These are phyloP conservation scores for Notodonta dromedarius DNA, from an alignment of 2,888 invertebrate genomes.

Conservation along the genomic window DNA sequence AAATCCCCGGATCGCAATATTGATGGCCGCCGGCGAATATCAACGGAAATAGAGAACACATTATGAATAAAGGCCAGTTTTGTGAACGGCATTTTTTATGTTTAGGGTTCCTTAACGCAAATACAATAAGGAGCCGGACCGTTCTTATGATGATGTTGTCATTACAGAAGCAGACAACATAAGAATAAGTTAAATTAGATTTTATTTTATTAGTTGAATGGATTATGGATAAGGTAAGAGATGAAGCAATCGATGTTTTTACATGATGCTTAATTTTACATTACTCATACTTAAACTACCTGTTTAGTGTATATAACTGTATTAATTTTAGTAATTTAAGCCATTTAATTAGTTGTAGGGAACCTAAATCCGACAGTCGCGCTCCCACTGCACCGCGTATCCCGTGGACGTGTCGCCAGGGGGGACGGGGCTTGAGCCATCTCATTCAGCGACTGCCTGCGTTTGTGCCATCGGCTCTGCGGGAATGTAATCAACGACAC, in stretches of 20 bases:
- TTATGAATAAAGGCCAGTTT: conserved; percentile 14
- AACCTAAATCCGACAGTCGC: neutral
- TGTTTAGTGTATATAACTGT: no score
- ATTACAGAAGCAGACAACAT: no score
- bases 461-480: neutral
- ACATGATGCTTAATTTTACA: no score
- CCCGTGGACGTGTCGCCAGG: neutral
- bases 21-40: conserved; percentile 40
- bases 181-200: no score
- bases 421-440: neutral
- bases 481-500: neutral
- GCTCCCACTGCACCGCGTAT: neutral
- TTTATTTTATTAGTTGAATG: no score
- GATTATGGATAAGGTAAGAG: no score
- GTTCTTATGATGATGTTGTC: no score
- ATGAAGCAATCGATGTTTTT: no score
- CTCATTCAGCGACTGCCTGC: neutral
- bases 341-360: neutral
- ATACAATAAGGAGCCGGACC: neutral
- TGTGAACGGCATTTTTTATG: neutral
- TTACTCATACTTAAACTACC: no score
- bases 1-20: conserved; percentile 45
- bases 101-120: neutral
- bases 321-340: neutral
- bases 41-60: conserved; percentile 31